Percentiles rank a stretch among this genome's conserved stretches.
Conservation (phyloP, 2,797 vertebrate species). For the Morus bassanus region DNA sequence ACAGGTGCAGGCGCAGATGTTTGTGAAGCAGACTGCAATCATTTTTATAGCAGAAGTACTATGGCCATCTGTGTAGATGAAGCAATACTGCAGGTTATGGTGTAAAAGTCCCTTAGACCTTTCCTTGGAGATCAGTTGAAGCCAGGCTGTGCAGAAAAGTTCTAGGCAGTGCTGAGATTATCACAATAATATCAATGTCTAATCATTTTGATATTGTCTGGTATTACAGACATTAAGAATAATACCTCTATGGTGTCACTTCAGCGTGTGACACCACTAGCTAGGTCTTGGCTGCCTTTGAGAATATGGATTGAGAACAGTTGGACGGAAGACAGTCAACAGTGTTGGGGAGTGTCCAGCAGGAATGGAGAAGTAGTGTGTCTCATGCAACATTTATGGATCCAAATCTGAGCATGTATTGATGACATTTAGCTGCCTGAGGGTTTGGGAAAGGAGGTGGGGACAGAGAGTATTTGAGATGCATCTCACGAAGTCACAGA, state of each 20-base stretch:
- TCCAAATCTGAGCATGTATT: not conserved
- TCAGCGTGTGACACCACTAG: not conserved
- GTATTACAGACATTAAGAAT: not conserved
- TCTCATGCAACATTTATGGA: not conserved
- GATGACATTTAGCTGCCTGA: not conserved
- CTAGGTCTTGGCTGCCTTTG: not conserved
- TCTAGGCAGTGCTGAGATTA: not conserved
- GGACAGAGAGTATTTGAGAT: not conserved
- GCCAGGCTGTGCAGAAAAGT: not conserved
- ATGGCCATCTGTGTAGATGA: not conserved
- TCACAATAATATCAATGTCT: not conserved
- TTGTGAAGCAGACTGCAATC: not conserved
- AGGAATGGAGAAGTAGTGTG: not conserved
- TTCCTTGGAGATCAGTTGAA: not conserved
- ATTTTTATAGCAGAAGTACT: not conserved
- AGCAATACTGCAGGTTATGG: not conserved
- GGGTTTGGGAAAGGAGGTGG: not conserved
- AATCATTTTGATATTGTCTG: not conserved
- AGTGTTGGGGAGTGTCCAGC: not conserved
- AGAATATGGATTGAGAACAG: not conserved
- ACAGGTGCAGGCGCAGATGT: not conserved
- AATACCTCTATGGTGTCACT: not conserved
- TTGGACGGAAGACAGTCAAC: not conserved
- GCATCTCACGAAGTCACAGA: not conserved
- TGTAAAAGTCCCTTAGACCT: not conserved